Base-by-base conservation (phyloP, 2,797 vertebrate genomes). In the Astyanax mexicanus region DNA sequence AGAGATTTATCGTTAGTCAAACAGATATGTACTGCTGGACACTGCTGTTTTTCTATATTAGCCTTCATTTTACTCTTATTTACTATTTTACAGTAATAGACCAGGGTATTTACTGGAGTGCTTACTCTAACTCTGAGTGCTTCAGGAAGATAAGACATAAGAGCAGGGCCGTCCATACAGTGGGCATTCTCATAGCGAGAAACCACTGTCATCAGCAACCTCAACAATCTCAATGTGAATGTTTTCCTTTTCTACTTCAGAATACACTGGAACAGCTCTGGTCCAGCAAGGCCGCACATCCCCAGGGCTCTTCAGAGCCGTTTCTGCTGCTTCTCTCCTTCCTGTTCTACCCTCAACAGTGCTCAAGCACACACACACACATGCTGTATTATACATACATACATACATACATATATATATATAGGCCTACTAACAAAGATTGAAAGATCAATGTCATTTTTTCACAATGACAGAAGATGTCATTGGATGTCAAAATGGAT, bases 231-330 rank as follows among this genome's bases (percentile, higher is more conserved):
- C 74, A 81, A 84, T 85, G 66, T 82, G 80, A 84, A 80, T 83
- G 80, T 83, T 86, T 80, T 78, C 60, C 72, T 81, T 80, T 79
- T 77, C 54, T 80, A 74, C 44, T 72, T 75, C 60, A 47, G 40
- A 69, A 84, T 69, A 82, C 83, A 83, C 83, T 86, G 85, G 85
- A 87, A 73, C 64, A 64, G 61, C 62, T 71, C 68, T 61, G 45
- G 52, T 81, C 75, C 52, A 54, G 42, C 62, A 27, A 60, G 35
- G 44, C 58, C 55, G 19, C 4, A 57, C 47, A 35, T 40, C 6
- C 38, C 40, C 42, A 54, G 54, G 25, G 25, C 54, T 68, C 23
- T 71, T 49, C 37, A 17, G 38, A 62, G 51, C 35, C 32, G 49
- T 65, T 32, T 32, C 29, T 68, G 77, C 37, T 80, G 74, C 77